These are phyloP conservation scores for Orchesellides sinensis DNA, from an alignment of 2,888 invertebrate genomes.

Conservation along the genomic window DNA sequence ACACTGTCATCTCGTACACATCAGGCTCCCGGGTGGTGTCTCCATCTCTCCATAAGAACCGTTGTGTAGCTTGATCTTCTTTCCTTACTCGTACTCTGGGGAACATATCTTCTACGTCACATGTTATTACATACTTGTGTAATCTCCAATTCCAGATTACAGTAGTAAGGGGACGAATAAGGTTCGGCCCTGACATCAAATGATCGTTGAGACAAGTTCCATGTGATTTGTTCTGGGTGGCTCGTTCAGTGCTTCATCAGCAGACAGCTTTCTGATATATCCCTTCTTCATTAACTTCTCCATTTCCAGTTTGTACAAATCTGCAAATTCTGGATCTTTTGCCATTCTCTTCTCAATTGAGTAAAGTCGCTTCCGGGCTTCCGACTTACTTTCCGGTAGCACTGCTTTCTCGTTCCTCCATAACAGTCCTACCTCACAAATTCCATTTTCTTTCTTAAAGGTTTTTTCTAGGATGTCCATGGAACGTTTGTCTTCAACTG, in stretches of 20 bases:
- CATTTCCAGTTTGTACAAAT: constrained; percentile 43
- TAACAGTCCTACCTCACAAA: constrained; percentile 60
- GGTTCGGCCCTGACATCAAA: background rate
- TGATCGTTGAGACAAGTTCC: background rate
- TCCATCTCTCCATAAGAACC: constrained; percentile 44
- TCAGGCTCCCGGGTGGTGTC: background rate
- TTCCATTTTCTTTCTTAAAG: constrained; percentile 1
- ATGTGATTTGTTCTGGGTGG: background rate
- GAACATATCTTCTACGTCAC: constrained; percentile 41
- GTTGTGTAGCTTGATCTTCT: constrained; percentile 30
- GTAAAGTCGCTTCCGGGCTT: constrained; percentile 42
- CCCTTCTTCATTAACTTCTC: constrained; percentile 54
- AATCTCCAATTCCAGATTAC: constrained; percentile 23
- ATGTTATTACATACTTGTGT: background rate
- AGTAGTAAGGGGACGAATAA: background rate
- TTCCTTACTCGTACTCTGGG: background rate
- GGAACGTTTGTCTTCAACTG: constrained; percentile 9
- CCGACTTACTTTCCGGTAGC: constrained; percentile 30
- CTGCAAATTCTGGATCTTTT: constrained; percentile 41
- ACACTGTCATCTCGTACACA: constrained; percentile 21
- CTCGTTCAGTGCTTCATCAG: background rate
- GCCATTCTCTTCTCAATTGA: constrained; percentile 16
- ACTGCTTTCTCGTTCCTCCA: constrained; percentile 42
- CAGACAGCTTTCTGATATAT: constrained; percentile 42
- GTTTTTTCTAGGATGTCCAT: constrained; percentile 3